Base-by-base conservation (phyloP, 2,113 vertebrate species). In the Falcunculus frontatus region DNA sequence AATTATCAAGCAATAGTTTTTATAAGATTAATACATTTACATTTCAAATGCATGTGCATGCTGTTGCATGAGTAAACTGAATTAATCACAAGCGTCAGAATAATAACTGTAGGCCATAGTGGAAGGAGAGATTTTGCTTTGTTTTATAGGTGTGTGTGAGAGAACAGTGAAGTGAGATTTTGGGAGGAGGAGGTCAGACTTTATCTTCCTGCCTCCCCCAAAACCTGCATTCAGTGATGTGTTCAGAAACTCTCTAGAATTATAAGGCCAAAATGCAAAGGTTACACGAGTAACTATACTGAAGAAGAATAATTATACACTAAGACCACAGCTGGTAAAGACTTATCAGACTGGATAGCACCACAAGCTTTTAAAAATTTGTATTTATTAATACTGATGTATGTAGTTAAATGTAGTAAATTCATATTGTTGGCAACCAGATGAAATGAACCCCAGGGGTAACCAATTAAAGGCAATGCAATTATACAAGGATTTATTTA, bases 21-120 rank as follows among this genome's bases (percentile, higher is more conserved):
- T 53, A 44, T 68, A 42, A 87, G 74, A 59, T 89, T 59, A 87
- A 46, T 33, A 41, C 9, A 67, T 81, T 94, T 93, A 75, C 74
- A 82, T 91, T 88, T 86, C 59, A 90, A 70, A 94, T 49, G 26
- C 15, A 17, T 11, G 30, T 65, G 15, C 42, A 19, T 35, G 59
- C 26, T 89, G 26, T 11, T 87, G 63, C 44, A 41, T 52, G 57
- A 87, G 47, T 29, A 67, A 87, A 76, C 26, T 5, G 32, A 69
- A 67, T 47, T 42, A 90, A 87, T 82, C 52, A 78, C 52, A 46
- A 55, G 64, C 0, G 0, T 46, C 60, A 80, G 60, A 55, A 67
- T 42, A 81, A 49, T 73, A 82, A 62, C n/a, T 53, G 17, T 15
- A 65, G 55, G 33, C 21, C 68, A 27, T 3, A 70, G 13, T 37